Conservation (phyloP, 2,888 invertebrate species). For the Drosophila siamana region DNA sequence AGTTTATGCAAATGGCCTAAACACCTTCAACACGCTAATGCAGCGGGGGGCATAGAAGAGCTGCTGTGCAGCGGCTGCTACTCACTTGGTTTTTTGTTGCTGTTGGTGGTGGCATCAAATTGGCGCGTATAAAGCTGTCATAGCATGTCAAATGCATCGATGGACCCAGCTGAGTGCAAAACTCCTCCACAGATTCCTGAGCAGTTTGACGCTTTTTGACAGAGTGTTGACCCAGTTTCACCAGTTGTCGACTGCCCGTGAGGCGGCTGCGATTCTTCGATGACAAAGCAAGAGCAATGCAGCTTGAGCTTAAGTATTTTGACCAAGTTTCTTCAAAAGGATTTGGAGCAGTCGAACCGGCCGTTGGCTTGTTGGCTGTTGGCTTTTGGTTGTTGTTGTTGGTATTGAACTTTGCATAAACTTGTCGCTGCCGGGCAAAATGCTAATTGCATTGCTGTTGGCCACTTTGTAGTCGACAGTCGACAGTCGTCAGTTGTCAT, state of each 20-base stretch:
- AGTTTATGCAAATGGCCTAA: constrained; percentile 45
- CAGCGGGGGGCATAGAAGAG: constrained; percentile 8
- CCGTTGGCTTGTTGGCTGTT: background rate
- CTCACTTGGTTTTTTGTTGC: constrained; percentile 7
- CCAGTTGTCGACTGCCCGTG: background rate
- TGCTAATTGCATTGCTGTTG: constrained; percentile 68
- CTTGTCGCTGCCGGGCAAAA: constrained; percentile 40
- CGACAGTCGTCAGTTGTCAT: constrained; percentile 14
- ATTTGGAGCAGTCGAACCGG: constrained; percentile 57
- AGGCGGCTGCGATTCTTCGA: constrained; percentile 16
- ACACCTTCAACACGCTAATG: constrained; percentile 26
- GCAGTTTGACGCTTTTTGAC: constrained; percentile 64
- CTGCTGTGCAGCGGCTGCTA: background rate
- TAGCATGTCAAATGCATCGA: constrained; percentile 66
- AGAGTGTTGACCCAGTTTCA: constrained; percentile 66
- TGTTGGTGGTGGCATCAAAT: constrained; percentile 47
- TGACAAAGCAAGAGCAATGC: constrained; percentile 51
- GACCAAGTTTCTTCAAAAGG: constrained; percentile 72
- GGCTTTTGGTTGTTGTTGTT: no score
- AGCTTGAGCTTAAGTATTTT: constrained; percentile 58
- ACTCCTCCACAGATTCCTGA: constrained; percentile 53
- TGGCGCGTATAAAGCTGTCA: constrained; percentile 68
- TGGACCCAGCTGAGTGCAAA: constrained; percentile 45
- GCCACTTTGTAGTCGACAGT: constrained; percentile 57
- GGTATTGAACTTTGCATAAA: constrained; percentile 65